phyloP scores from a whole-genome alignment of 2,888 invertebrate species.

The Cosmorhoe ocellata region DNA sequence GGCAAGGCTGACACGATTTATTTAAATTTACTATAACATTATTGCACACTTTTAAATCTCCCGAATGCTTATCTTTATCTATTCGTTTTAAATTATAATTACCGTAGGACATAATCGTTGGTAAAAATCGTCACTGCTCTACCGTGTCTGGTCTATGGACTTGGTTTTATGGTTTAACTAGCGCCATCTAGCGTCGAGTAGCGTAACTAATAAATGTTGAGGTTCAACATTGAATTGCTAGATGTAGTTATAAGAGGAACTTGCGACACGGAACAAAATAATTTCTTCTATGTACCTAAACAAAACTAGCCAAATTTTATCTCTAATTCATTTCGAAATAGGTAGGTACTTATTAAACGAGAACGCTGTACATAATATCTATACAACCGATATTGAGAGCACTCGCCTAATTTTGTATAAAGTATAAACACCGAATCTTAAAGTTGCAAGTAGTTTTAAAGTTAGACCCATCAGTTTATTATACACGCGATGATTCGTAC shows the following conservation, averaged over 20 bases:
- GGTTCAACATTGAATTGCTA: constrained; percentile 13
- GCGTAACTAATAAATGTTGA: constrained; percentile 35
- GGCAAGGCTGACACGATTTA: constrained; percentile 64
- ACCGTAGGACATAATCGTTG: constrained; percentile 3
- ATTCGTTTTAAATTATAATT: constrained; percentile 8
- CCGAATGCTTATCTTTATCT: constrained; percentile 20
- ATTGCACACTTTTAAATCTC: constrained; percentile 30
- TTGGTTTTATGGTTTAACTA: constrained; percentile 17
- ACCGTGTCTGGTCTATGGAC: neutral
- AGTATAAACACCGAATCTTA: too few relatives aligned
- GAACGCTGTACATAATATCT: too few relatives aligned
- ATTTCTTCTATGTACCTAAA: too few relatives aligned
- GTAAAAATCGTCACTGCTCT: neutral
- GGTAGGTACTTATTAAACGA: too few relatives aligned
- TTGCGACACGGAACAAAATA: neutral
- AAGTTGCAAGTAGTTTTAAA: too few relatives aligned
- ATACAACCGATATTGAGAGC: too few relatives aligned
- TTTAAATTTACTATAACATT: constrained; percentile 32
- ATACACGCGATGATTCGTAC: too few relatives aligned
- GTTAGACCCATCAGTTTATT: too few relatives aligned
- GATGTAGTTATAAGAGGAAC: constrained; percentile 19
- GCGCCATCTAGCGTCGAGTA: constrained; percentile 69
- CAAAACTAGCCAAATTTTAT: too few relatives aligned
- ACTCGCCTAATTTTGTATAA: too few relatives aligned
- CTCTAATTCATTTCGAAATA: too few relatives aligned